Evolutionary conservation across 2,113 vertebrate genomes (phyloP).

Genomic region (Scolopax mira): DNA sequence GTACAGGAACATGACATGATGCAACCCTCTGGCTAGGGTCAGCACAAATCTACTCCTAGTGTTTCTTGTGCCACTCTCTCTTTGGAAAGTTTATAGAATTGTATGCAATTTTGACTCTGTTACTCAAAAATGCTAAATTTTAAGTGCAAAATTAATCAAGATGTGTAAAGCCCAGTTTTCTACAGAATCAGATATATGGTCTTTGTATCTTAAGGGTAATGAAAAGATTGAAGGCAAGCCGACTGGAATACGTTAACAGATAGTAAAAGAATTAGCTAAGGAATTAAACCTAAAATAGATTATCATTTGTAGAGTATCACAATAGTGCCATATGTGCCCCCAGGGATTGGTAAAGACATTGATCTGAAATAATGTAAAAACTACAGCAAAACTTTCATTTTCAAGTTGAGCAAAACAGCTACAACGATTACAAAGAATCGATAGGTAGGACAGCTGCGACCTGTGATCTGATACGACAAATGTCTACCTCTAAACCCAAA

Average conservation of each 20-base stretch:
- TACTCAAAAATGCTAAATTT: not conserved
- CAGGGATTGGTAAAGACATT: not conserved
- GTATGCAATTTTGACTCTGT: not conserved
- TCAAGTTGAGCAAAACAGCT: not conserved
- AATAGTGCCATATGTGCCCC: not conserved
- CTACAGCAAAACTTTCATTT: not conserved
- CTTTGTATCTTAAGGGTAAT: not conserved
- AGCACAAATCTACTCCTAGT: not conserved
- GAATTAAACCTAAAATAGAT: not conserved
- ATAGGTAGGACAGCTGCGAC: not conserved
- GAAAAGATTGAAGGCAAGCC: not conserved
- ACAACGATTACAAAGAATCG: not conserved
- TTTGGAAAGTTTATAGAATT: not conserved
- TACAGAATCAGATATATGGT: not conserved
- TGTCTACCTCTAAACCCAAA: not conserved
- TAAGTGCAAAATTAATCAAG: not conserved
- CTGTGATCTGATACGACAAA: not conserved
- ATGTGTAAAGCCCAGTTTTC: not conserved
- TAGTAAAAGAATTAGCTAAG: not conserved
- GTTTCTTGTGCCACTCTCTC: not conserved
- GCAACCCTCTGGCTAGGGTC: rapidly evolving
- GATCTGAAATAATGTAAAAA: not conserved
- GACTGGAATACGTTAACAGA: not conserved
- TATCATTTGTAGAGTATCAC: not conserved
- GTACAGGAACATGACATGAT: not conserved